A percentile compares a stretch with the other conserved stretches of the same genome.
Evolutionary conservation across 1,140 invertebrate species (phyloP).

Genomic region (Tetramorium simillimum): DNA sequence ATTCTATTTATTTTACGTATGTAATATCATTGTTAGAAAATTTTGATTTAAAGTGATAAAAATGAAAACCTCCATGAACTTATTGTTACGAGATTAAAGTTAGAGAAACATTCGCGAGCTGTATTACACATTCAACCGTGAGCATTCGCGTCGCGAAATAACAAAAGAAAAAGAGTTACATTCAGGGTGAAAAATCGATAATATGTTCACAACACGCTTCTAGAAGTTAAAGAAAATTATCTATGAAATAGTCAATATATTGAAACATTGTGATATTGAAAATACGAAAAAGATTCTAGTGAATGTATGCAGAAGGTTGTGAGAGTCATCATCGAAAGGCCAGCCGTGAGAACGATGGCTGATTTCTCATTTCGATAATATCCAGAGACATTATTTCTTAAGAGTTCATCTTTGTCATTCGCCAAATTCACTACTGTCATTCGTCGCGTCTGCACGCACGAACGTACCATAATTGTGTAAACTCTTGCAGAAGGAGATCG

Average conservation of each 20-base stretch:
- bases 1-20: neutral
- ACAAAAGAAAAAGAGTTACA: neutral
- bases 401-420: constrained; percentile 30
- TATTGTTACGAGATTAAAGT: constrained; percentile 18
- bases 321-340: constrained; percentile 57
- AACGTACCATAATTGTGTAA: constrained; percentile 31
- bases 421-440: constrained; percentile 10
- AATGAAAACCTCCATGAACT: constrained; percentile 11
- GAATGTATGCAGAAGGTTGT: constrained; percentile 55
- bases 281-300: constrained; percentile 40
- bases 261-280: constrained; percentile 72
- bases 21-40: neutral
- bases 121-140: neutral
- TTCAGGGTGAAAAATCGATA: constrained; percentile 1
- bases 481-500: constrained; percentile 50
- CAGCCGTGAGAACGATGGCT: constrained; percentile 10
- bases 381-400: constrained; percentile 35
- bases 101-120: constrained; percentile 29
- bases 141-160: neutral
- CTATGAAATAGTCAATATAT: constrained; percentile 73
- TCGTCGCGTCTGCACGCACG: constrained; percentile 24
- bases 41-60: neutral
- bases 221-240: constrained; percentile 60
- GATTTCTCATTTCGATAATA: constrained; percentile 12
- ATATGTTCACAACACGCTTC: constrained; percentile 9